Evolutionary conservation across 2,888 invertebrate genomes (phyloP), one percentile per base, ranked within the genome.

Genomic region (Agrotis ipsilon): DNA sequence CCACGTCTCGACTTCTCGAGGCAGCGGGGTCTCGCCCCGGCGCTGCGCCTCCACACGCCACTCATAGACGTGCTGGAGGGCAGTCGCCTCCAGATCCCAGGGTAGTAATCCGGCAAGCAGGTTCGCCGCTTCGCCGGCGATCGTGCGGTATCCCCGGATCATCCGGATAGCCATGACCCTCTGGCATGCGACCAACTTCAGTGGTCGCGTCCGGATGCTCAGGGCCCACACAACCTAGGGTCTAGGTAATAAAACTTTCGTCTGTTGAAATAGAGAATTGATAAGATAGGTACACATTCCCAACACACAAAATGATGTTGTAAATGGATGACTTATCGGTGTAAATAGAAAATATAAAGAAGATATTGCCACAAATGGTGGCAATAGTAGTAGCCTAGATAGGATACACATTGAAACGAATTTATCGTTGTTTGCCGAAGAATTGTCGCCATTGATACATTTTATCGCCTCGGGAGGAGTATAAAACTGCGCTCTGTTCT

Each of bases 381-480:
- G 68, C 64, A 72, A 64, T 72, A 77, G 61, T 58, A 72, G 52
- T 61, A 68, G 68, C 70, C 63, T 51, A 54, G 73, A 67, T 72
- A 80, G 52, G 55, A 66, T 60, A 78, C 60, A 46, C 66, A 64
- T 70, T 74, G 67, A 72, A 75, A 61, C 69, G 76, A 85, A 89
- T 88, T 86, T 87, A 89, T 88, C 77, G 84, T 70, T 78, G 84
- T 84, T 85, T 72, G 68, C 68, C 82, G 85, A 87, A 86, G 86
- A 88, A 87, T 89, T 81, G 89, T 86, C 81, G 85, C 85, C 81
- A 85, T 86, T 86, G 89, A 85, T 88, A 88, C 85, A 75, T 81
- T 89, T 89, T 90, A 90, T 90, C 83, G 86, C 85, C 86, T 76
- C 86, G 49, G 80, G 78, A 86, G 80, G 78, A 75, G 80, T 76